A percentile compares a stretch with the other conserved stretches of the same genome.
Conservation (phyloP, 2,888 invertebrate genomes). For the Phyllotreta striolata region DNA sequence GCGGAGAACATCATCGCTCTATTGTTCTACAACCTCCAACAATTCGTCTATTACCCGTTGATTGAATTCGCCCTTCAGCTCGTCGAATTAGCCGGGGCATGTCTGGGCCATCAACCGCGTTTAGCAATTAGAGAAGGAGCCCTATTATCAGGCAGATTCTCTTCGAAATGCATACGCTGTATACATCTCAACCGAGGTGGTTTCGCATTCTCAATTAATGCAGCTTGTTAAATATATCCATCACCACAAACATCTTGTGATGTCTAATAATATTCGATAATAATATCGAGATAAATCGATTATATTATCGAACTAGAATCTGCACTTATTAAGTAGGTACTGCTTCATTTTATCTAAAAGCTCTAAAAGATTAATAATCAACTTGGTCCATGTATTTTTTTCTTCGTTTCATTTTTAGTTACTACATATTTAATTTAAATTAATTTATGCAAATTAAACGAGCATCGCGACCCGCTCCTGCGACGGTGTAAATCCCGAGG, state of each 20-base stretch:
- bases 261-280: no score
- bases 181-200: not conserved
- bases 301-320: no score
- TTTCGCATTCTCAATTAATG: not conserved
- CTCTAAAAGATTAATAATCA: no score
- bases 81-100: constrained; percentile 17
- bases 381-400: no score
- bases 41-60: constrained; percentile 21
- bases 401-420: no score
- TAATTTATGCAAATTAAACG: not conserved
- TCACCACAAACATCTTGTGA: not conserved
- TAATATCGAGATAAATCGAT: no score
- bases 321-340: no score
- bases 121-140: constrained; percentile 19
- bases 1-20: constrained; percentile 10
- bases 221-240: constrained; percentile 1
- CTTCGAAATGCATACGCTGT: constrained; percentile 15
- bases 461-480: not conserved
- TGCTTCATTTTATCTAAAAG: no score
- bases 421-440: no score
- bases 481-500: constrained; percentile 8
- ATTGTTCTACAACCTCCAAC: constrained; percentile 18
- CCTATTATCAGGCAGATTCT: constrained; percentile 16
- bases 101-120: constrained; percentile 23
- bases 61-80: constrained; percentile 10